A percentile compares a stretch with the other conserved stretches of the same genome.
These are phyloP conservation scores for Papilio helenus DNA, from an alignment of 1,140 invertebrate species.

Conservation along the genomic window DNA sequence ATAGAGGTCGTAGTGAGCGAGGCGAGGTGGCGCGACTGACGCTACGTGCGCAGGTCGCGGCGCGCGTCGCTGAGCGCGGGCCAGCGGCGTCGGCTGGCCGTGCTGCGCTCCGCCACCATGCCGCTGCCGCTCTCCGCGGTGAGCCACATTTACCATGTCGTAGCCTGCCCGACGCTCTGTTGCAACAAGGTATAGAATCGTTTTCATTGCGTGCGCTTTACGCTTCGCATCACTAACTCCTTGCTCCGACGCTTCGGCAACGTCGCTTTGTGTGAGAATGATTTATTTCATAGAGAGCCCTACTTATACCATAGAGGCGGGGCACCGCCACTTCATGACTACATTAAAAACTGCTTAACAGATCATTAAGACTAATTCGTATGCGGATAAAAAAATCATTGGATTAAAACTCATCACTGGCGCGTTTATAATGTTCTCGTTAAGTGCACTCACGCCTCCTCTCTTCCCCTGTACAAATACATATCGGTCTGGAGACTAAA, in stretches of 20 bases:
- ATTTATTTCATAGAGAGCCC: not conserved
- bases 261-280: not conserved
- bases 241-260: not conserved
- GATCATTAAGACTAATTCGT: not conserved
- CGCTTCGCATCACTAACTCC: not conserved
- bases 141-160: constrained; percentile 82
- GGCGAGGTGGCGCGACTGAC: constrained; percentile 56
- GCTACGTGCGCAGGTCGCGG: constrained; percentile 71
- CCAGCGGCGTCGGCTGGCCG: constrained; percentile 67
- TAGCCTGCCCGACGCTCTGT: constrained; percentile 77
- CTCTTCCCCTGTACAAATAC: not conserved
- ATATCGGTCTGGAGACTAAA: not conserved
- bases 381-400: too few relatives aligned
- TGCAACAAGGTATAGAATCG: constrained; percentile 71
- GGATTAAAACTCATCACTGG: too few relatives aligned
- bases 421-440: not conserved
- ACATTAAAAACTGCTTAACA: not conserved
- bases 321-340: too few relatives aligned
- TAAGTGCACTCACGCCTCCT: not conserved
- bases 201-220: constrained; percentile 21
- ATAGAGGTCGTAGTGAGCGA: constrained; percentile 39
- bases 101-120: constrained; percentile 68
- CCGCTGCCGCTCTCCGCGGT: constrained; percentile 70
- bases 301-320: not conserved
- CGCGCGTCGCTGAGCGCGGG: constrained; percentile 74